These are phyloP conservation scores for Brassicogethes aeneus DNA, from an alignment of 2,888 invertebrate genomes.

Conservation along the genomic window DNA sequence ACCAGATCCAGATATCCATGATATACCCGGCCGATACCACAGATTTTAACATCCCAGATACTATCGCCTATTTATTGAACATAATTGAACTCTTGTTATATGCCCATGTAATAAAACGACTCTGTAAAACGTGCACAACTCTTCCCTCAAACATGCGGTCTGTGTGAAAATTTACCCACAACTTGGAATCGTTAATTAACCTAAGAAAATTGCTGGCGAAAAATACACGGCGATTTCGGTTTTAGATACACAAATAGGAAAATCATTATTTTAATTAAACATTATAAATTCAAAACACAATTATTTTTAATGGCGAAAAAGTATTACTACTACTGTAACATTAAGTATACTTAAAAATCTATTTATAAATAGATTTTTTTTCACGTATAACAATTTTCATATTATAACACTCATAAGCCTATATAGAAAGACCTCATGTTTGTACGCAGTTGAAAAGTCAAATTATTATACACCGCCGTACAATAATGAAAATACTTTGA, in stretches of 20 bases:
- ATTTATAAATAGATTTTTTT: too few relatives aligned
- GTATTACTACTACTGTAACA: too few relatives aligned
- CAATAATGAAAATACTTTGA: too few relatives aligned
- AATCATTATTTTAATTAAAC: not conserved
- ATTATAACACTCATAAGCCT: too few relatives aligned
- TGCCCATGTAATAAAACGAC: constrained; percentile 8
- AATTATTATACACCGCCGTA: too few relatives aligned
- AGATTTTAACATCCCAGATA: constrained; percentile 30
- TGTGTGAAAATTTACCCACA: not conserved
- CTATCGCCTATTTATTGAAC: constrained; percentile 37
- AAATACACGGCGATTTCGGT: not conserved
- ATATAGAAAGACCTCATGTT: too few relatives aligned
- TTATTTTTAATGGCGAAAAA: too few relatives aligned
- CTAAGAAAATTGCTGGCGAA: not conserved
- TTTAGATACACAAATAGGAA: too few relatives aligned
- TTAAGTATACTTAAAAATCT: too few relatives aligned
- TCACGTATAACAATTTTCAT: too few relatives aligned
- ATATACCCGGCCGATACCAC: constrained; percentile 28
- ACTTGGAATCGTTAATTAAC: not conserved
- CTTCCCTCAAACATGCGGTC: not conserved
- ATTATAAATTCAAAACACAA: not conserved
- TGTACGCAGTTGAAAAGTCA: too few relatives aligned
- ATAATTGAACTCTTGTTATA: constrained; percentile 36
- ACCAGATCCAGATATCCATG: constrained; percentile 33
- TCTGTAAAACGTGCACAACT: constrained; percentile 8